These are phyloP conservation scores for Indicator indicator DNA, from an alignment of 2,113 vertebrate species.

Conservation along the genomic window DNA sequence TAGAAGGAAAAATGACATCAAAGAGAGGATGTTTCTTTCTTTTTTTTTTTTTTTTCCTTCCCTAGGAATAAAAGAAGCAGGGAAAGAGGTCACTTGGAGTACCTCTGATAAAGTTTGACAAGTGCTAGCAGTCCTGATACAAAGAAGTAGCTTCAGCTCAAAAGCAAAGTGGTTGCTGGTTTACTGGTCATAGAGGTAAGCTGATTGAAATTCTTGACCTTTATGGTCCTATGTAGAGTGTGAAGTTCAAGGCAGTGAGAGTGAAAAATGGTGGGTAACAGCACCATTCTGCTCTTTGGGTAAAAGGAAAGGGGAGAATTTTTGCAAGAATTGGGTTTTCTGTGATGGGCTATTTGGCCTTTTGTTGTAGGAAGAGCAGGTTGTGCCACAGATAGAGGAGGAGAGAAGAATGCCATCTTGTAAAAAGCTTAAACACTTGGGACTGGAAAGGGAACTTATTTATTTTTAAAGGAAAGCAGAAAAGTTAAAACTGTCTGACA, in stretches of 20 bases:
- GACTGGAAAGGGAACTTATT: background rate
- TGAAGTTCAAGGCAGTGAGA: background rate
- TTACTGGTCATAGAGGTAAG: background rate
- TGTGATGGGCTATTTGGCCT: background rate
- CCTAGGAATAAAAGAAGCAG: slow-evolving; percentile 27
- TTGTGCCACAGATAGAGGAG: background rate
- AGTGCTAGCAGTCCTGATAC: background rate
- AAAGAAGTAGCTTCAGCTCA: background rate
- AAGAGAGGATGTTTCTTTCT: background rate
- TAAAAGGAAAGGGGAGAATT: background rate
- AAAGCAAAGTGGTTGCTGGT: background rate
- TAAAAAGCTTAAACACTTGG: background rate
- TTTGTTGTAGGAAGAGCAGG: background rate
- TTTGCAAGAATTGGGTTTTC: background rate
- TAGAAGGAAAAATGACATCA: slow-evolving; percentile 56
- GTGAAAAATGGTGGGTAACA: background rate
- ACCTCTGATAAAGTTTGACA: background rate
- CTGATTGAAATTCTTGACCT: background rate
- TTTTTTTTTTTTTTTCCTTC: background rate
- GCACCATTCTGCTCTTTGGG: background rate
- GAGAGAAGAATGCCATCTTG: background rate
- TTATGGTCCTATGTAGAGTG: fast-evolving
- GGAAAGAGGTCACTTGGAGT: background rate
- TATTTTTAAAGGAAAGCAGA: background rate
- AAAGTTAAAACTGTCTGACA: background rate